Percentiles rank a stretch among this genome's conserved stretches.
These are phyloP conservation scores for Pardosa pseudoannulata DNA, from an alignment of 2,888 invertebrate species.

Conservation along the genomic window DNA sequence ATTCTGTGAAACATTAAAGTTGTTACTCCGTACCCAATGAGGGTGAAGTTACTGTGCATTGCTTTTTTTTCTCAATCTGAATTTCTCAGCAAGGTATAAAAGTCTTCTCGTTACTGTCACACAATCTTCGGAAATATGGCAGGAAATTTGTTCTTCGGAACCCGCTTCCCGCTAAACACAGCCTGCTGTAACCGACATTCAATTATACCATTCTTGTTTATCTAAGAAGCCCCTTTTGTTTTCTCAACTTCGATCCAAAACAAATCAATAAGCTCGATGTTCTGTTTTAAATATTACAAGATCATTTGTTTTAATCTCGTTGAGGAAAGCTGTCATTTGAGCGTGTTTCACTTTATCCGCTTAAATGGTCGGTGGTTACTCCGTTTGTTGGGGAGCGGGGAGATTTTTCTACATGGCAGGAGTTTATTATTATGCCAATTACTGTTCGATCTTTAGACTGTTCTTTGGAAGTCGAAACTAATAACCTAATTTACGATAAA, in stretches of 20 bases:
- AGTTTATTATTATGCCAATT: too few species aligned
- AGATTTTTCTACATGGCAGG: too few species aligned
- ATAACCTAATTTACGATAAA: too few species aligned
- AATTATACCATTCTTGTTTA: constrained; percentile 55
- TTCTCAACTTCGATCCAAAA: constrained; percentile 35
- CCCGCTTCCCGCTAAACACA: neutral
- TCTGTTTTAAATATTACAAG: constrained; percentile 22
- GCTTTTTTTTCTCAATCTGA: too few species aligned
- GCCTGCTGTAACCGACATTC: constrained; percentile 43
- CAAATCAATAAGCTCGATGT: constrained; percentile 33
- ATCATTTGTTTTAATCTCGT: constrained; percentile 51
- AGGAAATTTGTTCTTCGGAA: neutral
- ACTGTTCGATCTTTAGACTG: too few species aligned
- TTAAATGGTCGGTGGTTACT: neutral
- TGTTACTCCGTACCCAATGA: too few species aligned
- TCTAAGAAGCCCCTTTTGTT: constrained; percentile 38
- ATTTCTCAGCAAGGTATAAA: too few species aligned
- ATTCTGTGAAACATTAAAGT: too few species aligned
- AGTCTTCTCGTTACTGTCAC: neutral
- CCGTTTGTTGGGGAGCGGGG: neutral
- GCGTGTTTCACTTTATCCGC: constrained; percentile 32
- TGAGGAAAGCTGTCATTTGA: constrained; percentile 32
- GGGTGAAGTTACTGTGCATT: too few species aligned
- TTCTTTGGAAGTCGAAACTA: too few species aligned
- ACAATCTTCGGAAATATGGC: neutral